phyloP scores from a whole-genome alignment of 2,113 vertebrate genomes.

The Aix galericulata region DNA sequence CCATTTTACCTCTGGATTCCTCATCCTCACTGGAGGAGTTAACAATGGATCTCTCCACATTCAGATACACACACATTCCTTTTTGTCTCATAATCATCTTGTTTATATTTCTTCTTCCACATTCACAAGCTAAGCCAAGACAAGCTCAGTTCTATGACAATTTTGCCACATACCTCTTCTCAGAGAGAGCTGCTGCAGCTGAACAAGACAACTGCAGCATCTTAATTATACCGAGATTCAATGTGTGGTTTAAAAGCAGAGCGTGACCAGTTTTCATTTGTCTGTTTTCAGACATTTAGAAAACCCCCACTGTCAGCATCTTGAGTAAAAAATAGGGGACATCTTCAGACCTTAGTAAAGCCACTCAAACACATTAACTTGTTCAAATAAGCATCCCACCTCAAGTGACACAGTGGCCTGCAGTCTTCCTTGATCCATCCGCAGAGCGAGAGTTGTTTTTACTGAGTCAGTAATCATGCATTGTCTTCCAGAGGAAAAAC shows the following conservation, averaged over 20 bases:
- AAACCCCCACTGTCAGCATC: slow-evolving; percentile 49
- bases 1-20: background rate
- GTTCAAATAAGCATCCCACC: slow-evolving; percentile 58
- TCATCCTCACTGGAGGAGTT: background rate
- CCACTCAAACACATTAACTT: slow-evolving; percentile 43
- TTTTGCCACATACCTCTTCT: background rate
- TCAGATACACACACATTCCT: background rate
- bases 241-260: background rate
- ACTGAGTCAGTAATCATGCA: slow-evolving; percentile 76
- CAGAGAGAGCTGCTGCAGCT: slow-evolving; percentile 53
- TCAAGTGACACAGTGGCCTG: slow-evolving; percentile 63
- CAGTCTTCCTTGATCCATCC: slow-evolving; percentile 54
- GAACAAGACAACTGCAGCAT: slow-evolving; percentile 51
- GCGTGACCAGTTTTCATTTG: background rate
- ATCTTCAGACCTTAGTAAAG: slow-evolving; percentile 64
- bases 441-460: slow-evolving; percentile 29
- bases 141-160: background rate
- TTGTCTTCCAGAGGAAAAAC: slow-evolving; percentile 95
- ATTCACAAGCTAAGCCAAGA: slow-evolving; percentile 42
- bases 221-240: slow-evolving; percentile 33
- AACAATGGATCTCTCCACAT: background rate
- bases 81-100: background rate
- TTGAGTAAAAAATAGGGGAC: slow-evolving; percentile 42
- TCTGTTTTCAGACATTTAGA: slow-evolving; percentile 37
- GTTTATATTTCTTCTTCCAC: background rate